phyloP scores from a whole-genome alignment of 2,797 vertebrate genomes.

The Tiaroga cobitis region DNA sequence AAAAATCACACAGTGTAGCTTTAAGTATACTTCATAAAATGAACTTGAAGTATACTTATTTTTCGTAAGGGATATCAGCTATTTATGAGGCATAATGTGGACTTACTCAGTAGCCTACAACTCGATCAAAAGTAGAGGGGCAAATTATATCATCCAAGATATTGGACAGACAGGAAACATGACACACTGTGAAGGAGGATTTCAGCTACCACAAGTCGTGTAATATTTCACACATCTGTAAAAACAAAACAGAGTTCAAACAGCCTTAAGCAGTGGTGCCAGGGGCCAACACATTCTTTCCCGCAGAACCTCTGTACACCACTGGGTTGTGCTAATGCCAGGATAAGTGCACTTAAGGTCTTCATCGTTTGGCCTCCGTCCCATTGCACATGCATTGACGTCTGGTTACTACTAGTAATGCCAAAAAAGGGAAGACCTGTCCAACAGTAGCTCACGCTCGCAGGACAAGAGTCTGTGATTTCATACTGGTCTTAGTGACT shows the following conservation, averaged over 20 bases:
- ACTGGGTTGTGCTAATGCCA: conserved; percentile 52
- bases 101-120: background rate
- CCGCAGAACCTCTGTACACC: conserved; percentile 1
- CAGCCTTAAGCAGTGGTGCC: conserved; percentile 63
- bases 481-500: background rate
- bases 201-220: conserved; percentile 58
- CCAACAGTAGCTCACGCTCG: conserved; percentile 50
- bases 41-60: too few relatives aligned
- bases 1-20: too few relatives aligned
- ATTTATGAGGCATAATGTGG: background rate
- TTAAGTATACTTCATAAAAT: too few relatives aligned
- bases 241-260: conserved; percentile 79
- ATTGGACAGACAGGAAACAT: conserved; percentile 5
- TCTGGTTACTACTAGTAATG: conserved; percentile 28
- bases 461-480: conserved; percentile 48
- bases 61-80: background rate
- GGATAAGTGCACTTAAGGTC: conserved; percentile 59
- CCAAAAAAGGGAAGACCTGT: conserved; percentile 53
- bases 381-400: conserved; percentile 23
- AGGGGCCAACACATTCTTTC: conserved; percentile 69
- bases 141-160: conserved; percentile 18
- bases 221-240: conserved; percentile 79
- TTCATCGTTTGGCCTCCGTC: conserved; percentile 21
- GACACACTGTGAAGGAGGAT: conserved; percentile 11
- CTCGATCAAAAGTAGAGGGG: conserved; percentile 4